Conservation (phyloP, 64 coral and sea anemone genomes). For the Anthopleura sola region DNA sequence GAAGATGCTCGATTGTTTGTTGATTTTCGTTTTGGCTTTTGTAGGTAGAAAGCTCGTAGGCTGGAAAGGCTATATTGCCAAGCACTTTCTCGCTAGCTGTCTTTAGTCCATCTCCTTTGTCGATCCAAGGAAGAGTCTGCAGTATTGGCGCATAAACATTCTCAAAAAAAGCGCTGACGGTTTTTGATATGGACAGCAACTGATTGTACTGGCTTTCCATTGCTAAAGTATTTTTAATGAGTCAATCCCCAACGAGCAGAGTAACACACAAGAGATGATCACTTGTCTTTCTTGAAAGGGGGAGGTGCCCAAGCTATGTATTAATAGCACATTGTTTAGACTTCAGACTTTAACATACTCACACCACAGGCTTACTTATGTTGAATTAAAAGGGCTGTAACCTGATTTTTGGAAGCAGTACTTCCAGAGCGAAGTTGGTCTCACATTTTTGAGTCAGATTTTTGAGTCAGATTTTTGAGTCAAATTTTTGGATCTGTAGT, state of each 20-base stretch:
- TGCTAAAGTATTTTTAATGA: no score
- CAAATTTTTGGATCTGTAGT: no score
- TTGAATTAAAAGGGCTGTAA: no score
- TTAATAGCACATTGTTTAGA: no score
- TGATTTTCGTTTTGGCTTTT: no score
- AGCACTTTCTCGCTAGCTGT: slow-evolving; percentile 60
- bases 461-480: no score
- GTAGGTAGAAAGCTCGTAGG: slow-evolving; percentile 55
- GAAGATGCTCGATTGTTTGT: slow-evolving; percentile 38
- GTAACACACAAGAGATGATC: no score
- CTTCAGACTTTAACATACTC: background rate
- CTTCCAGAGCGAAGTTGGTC: background rate
- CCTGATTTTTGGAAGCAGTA: no score
- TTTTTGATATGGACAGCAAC: slow-evolving; percentile 56
- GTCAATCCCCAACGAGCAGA: background rate
- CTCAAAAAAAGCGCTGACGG: slow-evolving; percentile 63
- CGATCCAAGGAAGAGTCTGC: slow-evolving; percentile 66
- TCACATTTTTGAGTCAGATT: background rate
- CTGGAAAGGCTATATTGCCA: slow-evolving; percentile 55
- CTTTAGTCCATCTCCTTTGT: slow-evolving; percentile 45
- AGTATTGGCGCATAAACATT: slow-evolving; percentile 54
- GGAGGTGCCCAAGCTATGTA: background rate
- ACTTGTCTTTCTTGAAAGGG: background rate
- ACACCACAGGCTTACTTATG: background rate
- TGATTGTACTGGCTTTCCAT: slow-evolving; percentile 81